Conservation (phyloP, 2,888 invertebrate genomes). For the Dendrolimus pini region DNA sequence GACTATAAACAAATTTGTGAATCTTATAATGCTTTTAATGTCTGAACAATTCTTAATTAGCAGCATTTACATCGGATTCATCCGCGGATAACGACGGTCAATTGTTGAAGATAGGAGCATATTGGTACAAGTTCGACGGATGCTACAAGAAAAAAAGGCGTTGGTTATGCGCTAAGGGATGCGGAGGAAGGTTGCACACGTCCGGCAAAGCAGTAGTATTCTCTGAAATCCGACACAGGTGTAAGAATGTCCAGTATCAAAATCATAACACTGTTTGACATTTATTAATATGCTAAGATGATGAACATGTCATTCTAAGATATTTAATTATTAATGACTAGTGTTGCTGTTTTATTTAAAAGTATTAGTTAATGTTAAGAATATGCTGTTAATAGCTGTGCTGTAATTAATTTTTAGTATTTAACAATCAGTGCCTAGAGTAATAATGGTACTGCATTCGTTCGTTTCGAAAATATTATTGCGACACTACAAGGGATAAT, state of each 20-base stretch:
- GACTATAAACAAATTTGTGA: no score
- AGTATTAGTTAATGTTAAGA: no score
- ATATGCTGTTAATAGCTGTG: no score
- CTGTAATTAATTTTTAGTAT: no score
- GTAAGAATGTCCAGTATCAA: slow-evolving; percentile 20
- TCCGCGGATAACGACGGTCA: slow-evolving; percentile 26
- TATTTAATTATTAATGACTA: no score
- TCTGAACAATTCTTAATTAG: neutral
- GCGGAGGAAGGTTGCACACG: slow-evolving; percentile 62
- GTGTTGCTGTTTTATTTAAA: no score
- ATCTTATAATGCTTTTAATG: no score
- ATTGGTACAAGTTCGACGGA: slow-evolving; percentile 58
- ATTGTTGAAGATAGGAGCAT: slow-evolving; percentile 50
- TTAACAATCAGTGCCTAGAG: no score
- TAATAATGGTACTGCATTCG: no score
- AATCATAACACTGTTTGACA: slow-evolving; percentile 41
- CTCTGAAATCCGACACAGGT: slow-evolving; percentile 50
- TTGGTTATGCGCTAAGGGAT: slow-evolving; percentile 63
- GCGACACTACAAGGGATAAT: no score
- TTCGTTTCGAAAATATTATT: no score
- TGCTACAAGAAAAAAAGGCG: slow-evolving; percentile 50
- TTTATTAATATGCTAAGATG: neutral
- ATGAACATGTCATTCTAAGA: no score
- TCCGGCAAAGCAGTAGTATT: slow-evolving; percentile 56
- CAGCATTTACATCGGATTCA: neutral